Base-by-base conservation (phyloP, 2,888 invertebrate species). In the Drosophila leonis region DNA sequence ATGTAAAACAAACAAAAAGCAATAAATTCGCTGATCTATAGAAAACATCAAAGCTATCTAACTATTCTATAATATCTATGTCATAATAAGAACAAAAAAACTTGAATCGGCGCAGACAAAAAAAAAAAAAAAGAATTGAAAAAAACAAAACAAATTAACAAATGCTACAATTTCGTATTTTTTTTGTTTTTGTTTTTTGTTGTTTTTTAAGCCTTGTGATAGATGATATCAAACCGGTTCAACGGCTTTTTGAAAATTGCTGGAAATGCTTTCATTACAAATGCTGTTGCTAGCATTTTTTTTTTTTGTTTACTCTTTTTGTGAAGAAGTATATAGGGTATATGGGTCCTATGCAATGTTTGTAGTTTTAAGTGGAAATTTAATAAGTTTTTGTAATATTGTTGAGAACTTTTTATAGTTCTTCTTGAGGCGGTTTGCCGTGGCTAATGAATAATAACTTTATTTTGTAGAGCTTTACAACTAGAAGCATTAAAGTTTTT, bases 141-240 rank as follows among this genome's bases (percentile, higher is more conserved):
- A 39, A 27, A 27, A 55, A 29, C 8, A 20, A 41, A 39, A 31
- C 5, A 42, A 33, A 42, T 56, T 31, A 56, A 56, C 42, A 31
- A 56, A 56, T 56, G 55, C 31, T 42, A 42, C 20, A 55, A 10
- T 55, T 55, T 54, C 1, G n/a, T 24, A 20, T 35, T 5, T 9
- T n/a, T n/a, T n/a, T n/a, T n/a, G n/a, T 52, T 9, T 27, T 35
- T 37, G 10, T 37, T 37, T 33, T 7, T 5, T 37, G 6, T 55
- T 39, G 12, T 18, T 54, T 39, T 29, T 41, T 42, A 20, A 29
- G 31, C 56, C 15, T 31, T 15, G 55, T 10, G 41, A 56, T 56
- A 56, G 31, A 56, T 33, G 4, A 20, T 18, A 52, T 59, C 8
- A 63, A 83, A 83, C 82, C 81, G 83, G 82, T 81, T 83, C 51